A percentile compares a stretch with the other conserved stretches of the same genome.
Conservation (phyloP, 2,797 vertebrate species). For the Crenichthys baileyi region DNA sequence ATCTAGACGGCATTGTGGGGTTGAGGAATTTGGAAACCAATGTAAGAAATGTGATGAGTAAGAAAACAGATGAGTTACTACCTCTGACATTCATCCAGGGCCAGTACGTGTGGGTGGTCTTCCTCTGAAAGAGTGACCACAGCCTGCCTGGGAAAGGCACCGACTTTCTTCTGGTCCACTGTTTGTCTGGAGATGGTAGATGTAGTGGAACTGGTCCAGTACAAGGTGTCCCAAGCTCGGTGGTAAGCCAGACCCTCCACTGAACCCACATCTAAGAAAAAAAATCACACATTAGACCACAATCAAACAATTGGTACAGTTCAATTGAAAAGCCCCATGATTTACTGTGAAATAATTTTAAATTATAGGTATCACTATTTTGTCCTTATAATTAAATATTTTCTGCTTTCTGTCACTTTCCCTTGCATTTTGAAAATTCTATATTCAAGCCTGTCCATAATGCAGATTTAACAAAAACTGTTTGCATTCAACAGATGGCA, state of each 20-base stretch:
- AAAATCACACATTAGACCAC: constrained; percentile 19
- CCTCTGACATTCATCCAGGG: constrained; percentile 97
- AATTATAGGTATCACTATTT: neutral
- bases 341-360: neutral
- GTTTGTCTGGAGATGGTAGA: constrained; percentile 94
- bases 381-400: neutral
- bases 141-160: constrained; percentile 86
- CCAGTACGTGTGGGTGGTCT: constrained; percentile 93
- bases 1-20: neutral
- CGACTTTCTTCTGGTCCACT: constrained; percentile 85
- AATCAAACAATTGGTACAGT: neutral
- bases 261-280: constrained; percentile 90
- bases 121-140: constrained; percentile 95
- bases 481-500: constrained; percentile 43
- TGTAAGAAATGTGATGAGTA: accelerated
- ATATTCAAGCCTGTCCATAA: neutral
- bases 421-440: neutral
- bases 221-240: constrained; percentile 92
- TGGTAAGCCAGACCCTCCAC: constrained; percentile 98
- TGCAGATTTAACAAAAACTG: neutral
- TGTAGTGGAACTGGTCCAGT: constrained; percentile 97
- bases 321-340: neutral
- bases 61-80: constrained; percentile 67
- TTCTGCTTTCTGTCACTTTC: neutral
- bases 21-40: neutral